Percentiles rank a stretch among this genome's conserved stretches.
These are phyloP conservation scores for Ochropleura leucogaster DNA, from an alignment of 2,888 invertebrate species.

Conservation along the genomic window DNA sequence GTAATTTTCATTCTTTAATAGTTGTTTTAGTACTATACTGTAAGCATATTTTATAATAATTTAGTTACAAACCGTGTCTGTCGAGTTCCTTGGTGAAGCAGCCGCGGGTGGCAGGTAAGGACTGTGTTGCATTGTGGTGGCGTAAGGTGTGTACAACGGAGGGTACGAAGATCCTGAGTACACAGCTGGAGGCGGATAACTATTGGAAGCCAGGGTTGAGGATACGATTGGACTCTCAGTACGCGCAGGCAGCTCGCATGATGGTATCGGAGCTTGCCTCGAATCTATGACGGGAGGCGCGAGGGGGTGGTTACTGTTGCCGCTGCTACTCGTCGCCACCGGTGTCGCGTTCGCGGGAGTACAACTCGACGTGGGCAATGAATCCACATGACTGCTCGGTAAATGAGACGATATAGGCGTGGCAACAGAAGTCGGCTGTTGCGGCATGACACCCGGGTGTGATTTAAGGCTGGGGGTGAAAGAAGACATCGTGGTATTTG, in stretches of 20 bases:
- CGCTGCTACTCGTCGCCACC: constrained; percentile 77
- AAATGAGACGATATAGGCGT: constrained; percentile 78
- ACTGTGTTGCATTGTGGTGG: constrained; percentile 93
- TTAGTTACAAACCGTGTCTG: constrained; percentile 84
- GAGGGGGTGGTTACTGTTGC: constrained; percentile 80
- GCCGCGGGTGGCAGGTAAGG: constrained; percentile 93
- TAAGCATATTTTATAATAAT: background rate
- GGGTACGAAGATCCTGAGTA: constrained; percentile 91
- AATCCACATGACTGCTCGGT: constrained; percentile 77
- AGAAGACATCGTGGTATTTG: constrained; percentile 80
- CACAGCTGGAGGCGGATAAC: constrained; percentile 92
- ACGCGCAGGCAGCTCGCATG: constrained; percentile 88
- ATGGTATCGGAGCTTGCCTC: constrained; percentile 81
- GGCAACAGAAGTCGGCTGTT: constrained; percentile 72
- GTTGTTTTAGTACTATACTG: background rate
- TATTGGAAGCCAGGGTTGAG: constrained; percentile 92
- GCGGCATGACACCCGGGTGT: constrained; percentile 78
- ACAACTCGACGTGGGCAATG: constrained; percentile 72
- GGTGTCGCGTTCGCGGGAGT: constrained; percentile 76
- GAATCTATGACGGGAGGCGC: constrained; percentile 83
- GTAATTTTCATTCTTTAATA: background rate
- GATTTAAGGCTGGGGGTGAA: constrained; percentile 80
- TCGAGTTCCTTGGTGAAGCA: constrained; percentile 91
- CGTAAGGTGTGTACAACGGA: constrained; percentile 95
- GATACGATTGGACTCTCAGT: constrained; percentile 84